Evolutionary conservation across 2,113 vertebrate genomes (phyloP).

Genomic region (Corvus cornix): DNA sequence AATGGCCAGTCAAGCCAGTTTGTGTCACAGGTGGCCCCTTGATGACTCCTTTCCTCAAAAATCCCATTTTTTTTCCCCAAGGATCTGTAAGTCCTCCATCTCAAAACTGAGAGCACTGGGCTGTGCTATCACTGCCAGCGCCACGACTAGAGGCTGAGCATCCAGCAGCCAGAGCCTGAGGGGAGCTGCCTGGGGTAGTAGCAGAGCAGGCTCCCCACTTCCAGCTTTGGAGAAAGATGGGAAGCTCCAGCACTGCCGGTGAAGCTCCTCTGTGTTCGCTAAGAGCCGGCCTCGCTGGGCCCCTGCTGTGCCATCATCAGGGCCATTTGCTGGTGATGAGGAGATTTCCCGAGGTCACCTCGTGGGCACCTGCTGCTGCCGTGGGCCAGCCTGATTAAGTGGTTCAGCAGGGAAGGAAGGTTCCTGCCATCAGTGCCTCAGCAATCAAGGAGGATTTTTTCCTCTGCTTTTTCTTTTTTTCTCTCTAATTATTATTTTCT

Average conservation of each 20-base stretch:
- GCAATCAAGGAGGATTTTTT: slow-evolving; percentile 34
- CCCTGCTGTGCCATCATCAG: slow-evolving; percentile 1
- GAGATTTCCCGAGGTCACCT: not conserved
- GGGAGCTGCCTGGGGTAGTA: rapidly evolving
- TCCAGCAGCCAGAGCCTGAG: not conserved
- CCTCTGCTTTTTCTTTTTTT: not conserved
- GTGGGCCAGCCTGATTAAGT: slow-evolving; percentile 12
- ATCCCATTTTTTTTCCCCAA: not conserved
- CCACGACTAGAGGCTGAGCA: not conserved
- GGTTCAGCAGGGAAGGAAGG: not conserved
- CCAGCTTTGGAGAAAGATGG: rapidly evolving
- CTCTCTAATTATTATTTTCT: not conserved
- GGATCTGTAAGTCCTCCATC: rapidly evolving
- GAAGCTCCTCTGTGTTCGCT: not conserved
- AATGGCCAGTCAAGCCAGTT: not conserved
- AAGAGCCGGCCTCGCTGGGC: not conserved
- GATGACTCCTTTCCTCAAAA: not conserved
- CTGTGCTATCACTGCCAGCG: rapidly evolving
- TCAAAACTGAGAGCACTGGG: rapidly evolving
- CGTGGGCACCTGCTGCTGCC: not conserved
- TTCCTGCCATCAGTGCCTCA: not conserved
- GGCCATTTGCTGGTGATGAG: slow-evolving; percentile 36
- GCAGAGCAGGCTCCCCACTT: rapidly evolving
- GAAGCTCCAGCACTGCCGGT: not conserved
- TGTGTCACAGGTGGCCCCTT: not conserved